Evolutionary conservation across 2,888 invertebrate species (phyloP).

Genomic region (Himalopsyche japonica): DNA sequence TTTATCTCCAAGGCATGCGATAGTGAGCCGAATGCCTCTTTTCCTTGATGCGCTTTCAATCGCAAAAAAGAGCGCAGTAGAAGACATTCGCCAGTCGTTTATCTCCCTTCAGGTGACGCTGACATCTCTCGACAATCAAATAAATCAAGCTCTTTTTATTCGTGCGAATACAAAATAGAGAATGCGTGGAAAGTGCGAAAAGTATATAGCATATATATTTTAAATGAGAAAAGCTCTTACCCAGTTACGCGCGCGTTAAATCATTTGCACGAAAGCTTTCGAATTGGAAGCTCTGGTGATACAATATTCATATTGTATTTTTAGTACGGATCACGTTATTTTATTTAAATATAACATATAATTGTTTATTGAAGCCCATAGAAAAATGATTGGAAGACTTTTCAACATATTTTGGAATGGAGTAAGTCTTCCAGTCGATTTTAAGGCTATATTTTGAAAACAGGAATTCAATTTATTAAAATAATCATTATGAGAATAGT

Average conservation of each 20-base stretch:
- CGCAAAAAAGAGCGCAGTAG: neutral
- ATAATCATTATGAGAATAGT: too few relatives aligned
- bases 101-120: neutral
- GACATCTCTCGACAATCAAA: neutral
- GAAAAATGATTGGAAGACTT: too few relatives aligned
- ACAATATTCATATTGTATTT: too few relatives aligned
- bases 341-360: too few relatives aligned
- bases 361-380: too few relatives aligned
- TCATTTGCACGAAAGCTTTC: neutral
- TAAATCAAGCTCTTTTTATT: neutral
- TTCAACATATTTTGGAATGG: too few relatives aligned
- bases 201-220: neutral
- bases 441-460: too few relatives aligned
- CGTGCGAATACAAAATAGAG: neutral
- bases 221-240: neutral
- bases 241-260: neutral
- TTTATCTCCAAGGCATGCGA: neutral
- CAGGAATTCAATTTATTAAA: too few relatives aligned
- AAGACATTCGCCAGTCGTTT: neutral
- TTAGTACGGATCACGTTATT: too few relatives aligned
- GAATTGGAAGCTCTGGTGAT: neutral
- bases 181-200: neutral
- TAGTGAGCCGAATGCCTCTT: neutral
- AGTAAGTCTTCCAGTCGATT: too few relatives aligned
- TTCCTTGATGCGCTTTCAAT: neutral